phyloP scores from a whole-genome alignment of 2,113 vertebrate genomes.

The Prionailurus viverrinus region DNA sequence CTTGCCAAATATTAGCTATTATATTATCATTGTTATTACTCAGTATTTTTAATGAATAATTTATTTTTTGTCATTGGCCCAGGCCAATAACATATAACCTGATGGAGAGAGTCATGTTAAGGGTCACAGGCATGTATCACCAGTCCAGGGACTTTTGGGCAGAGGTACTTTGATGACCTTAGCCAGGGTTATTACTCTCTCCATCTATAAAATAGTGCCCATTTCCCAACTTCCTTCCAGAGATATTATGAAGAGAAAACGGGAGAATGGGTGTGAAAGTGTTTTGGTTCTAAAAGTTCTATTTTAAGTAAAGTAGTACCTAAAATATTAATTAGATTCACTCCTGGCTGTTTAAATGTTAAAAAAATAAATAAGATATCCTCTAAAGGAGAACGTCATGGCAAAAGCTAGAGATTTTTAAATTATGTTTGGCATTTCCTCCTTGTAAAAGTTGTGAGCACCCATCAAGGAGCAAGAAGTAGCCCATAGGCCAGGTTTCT shows the following conservation, averaged over 20 bases:
- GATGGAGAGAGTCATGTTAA: background rate
- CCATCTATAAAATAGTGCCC: background rate
- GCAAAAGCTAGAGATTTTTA: background rate
- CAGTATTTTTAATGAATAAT: background rate
- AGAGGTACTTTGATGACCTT: background rate
- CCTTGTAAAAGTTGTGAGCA: background rate
- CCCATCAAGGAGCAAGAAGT: background rate
- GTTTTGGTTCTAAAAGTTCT: background rate
- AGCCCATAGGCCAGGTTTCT: background rate
- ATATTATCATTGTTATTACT: background rate
- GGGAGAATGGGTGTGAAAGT: background rate
- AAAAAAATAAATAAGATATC: background rate
- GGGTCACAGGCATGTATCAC: too few relatives aligned
- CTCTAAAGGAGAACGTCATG: background rate
- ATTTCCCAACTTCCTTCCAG: background rate
- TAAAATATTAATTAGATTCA: conserved; percentile 52
- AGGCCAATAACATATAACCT: background rate
- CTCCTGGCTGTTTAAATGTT: conserved; percentile 25
- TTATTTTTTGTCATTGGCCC: background rate
- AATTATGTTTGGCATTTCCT: background rate
- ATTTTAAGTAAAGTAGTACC: conserved; percentile 36
- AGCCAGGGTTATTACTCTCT: background rate
- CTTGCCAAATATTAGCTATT: background rate
- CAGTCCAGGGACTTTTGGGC: background rate
- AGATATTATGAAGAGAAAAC: background rate